These are phyloP conservation scores for Antechinus stuartii DNA, from an alignment of 2,113 vertebrate genomes.

Conservation along the genomic window DNA sequence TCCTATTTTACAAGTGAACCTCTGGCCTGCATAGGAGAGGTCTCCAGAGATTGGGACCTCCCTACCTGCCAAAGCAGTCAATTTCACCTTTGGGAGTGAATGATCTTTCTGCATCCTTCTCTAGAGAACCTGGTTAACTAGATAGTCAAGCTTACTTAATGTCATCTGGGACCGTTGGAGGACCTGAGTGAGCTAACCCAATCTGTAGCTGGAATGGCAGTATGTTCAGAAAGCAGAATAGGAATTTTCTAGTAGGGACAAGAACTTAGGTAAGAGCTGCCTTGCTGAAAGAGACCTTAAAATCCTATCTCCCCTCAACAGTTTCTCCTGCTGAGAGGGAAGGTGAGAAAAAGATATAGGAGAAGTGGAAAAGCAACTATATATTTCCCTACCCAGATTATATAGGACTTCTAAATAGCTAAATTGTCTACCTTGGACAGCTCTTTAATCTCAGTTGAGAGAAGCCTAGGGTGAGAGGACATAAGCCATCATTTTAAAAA, in stretches of 20 bases:
- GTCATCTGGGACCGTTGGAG: not conserved
- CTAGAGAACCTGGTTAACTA: not conserved
- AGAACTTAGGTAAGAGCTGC: not conserved
- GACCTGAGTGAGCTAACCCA: not conserved
- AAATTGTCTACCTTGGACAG: not conserved
- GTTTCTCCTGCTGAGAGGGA: not conserved
- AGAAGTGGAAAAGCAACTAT: not conserved
- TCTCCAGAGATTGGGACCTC: not conserved
- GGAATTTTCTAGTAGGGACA: not conserved
- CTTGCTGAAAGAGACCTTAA: not conserved
- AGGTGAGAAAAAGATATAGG: not conserved
- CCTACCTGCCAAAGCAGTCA: not conserved
- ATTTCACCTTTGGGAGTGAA: not conserved
- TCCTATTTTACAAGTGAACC: not conserved
- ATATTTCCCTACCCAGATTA: not conserved
- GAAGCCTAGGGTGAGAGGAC: not conserved
- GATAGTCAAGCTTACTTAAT: not conserved
- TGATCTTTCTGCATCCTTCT: no score
- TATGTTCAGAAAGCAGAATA: not conserved
- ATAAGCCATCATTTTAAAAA: not conserved
- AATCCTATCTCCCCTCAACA: not conserved
- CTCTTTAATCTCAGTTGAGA: not conserved
- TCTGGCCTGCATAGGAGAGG: not conserved
- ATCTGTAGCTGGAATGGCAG: not conserved
- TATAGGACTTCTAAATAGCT: not conserved